Evolutionary conservation across 2,888 invertebrate genomes (phyloP).

Genomic region (Drosophila ustulata): DNA sequence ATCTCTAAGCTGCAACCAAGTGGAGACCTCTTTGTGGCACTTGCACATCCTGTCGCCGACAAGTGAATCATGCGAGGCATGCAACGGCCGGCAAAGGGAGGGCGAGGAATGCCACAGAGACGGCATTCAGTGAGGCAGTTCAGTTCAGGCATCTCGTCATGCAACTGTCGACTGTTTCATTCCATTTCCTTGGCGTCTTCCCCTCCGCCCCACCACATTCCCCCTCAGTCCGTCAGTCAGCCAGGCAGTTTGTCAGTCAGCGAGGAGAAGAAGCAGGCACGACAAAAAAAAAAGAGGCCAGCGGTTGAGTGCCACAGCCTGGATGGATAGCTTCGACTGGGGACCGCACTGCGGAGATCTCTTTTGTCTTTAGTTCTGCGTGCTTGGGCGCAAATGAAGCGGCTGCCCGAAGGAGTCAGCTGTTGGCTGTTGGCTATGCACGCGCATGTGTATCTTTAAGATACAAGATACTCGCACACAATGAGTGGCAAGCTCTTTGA

Average conservation of each 20-base stretch:
- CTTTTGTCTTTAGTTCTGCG: constrained; percentile 78
- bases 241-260: constrained; percentile 57
- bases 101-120: constrained; percentile 57
- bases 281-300: constrained; percentile 66
- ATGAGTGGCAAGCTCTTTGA: constrained; percentile 21
- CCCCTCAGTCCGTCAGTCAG: neutral
- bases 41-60: constrained; percentile 75
- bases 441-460: constrained; percentile 56
- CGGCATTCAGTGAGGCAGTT: constrained; percentile 68
- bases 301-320: constrained; percentile 62
- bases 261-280: constrained; percentile 2
- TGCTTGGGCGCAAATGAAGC: constrained; percentile 82
- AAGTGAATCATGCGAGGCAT: constrained; percentile 76
- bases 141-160: constrained; percentile 71
- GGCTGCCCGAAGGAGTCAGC: constrained; percentile 65
- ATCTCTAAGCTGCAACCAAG: constrained; percentile 55
- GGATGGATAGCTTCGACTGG: constrained; percentile 41
- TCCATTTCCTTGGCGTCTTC: constrained; percentile 30
- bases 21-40: constrained; percentile 74
- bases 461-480: constrained; percentile 50
- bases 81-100: constrained; percentile 32
- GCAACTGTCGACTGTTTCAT: constrained; percentile 75
- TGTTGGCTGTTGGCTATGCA: constrained; percentile 66
- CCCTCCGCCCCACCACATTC: neutral
- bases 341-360: constrained; percentile 45